phyloP scores from a whole-genome alignment of 2,888 invertebrate species.

The Nemotelus pantherinus region DNA sequence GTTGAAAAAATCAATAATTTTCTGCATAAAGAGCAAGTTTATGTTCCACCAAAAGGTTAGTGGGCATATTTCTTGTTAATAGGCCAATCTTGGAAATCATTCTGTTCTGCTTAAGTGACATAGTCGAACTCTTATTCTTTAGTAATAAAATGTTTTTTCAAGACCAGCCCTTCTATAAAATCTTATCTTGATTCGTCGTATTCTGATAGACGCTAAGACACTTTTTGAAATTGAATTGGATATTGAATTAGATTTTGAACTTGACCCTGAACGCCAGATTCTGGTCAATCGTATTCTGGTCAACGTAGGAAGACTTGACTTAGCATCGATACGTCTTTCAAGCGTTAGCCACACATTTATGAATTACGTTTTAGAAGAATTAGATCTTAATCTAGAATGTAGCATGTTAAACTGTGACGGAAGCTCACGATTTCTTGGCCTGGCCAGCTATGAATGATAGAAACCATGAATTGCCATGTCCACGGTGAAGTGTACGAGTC shows the following conservation, averaged over 20 bases:
- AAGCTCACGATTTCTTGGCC: conserved; percentile 16
- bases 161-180: too few relatives aligned
- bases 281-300: conserved; percentile 28
- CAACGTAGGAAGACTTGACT: conserved; percentile 26
- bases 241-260: conserved; percentile 31
- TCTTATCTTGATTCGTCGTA: too few relatives aligned
- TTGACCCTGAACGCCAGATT: conserved; percentile 35
- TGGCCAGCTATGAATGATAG: conserved; percentile 11
- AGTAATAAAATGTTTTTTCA: too few relatives aligned
- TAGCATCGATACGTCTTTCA: conserved; percentile 23
- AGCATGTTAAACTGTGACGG: conserved; percentile 30
- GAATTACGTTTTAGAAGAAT: background rate
- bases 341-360: conserved; percentile 19
- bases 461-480: conserved; percentile 40
- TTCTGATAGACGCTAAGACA: too few relatives aligned
- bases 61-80: too few relatives aligned
- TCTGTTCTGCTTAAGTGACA: too few relatives aligned
- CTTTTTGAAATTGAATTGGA: background rate
- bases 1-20: too few relatives aligned
- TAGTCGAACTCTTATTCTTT: too few relatives aligned
- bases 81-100: too few relatives aligned
- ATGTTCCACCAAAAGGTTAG: too few relatives aligned
- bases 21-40: too few relatives aligned
- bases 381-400: conserved; percentile 17
- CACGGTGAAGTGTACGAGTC: conserved; percentile 13